These are phyloP conservation scores for Bungarus multicinctus DNA, from an alignment of 2,113 vertebrate species.

Conservation along the genomic window DNA sequence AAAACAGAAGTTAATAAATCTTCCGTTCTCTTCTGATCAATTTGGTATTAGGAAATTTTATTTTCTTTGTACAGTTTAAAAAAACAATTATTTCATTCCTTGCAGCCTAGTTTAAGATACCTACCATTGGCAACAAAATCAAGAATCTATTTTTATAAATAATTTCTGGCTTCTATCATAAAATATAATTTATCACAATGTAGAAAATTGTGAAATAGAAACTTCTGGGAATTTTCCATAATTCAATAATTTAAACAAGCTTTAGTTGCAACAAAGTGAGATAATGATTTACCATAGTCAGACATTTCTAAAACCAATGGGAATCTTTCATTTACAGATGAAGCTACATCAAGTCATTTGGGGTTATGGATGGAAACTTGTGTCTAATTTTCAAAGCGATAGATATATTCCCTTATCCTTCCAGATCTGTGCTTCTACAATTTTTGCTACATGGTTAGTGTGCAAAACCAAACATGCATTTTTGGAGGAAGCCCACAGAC, in stretches of 20 bases:
- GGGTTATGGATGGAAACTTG: too few species aligned
- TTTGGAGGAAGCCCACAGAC: too few species aligned
- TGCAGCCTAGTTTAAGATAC: conserved; percentile 14
- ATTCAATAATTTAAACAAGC: not conserved
- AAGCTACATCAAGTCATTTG: not conserved
- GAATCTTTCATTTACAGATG: not conserved
- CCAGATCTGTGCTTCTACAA: too few species aligned
- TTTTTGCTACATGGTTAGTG: too few species aligned
- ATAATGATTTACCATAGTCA: not conserved
- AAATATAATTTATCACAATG: not conserved
- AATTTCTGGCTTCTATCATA: not conserved
- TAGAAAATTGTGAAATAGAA: not conserved
- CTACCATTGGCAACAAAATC: conserved; percentile 12
- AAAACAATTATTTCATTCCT: not conserved
- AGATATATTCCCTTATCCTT: too few species aligned
- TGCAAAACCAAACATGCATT: too few species aligned
- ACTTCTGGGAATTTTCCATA: not conserved
- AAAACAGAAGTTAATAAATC: not conserved
- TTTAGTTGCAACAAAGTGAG: not conserved
- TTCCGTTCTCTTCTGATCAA: not conserved
- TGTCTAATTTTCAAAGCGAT: too few species aligned
- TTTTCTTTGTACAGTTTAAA: not conserved
- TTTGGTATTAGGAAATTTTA: not conserved
- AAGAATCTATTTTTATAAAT: conserved; percentile 1
- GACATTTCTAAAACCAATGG: not conserved